Base-by-base conservation (phyloP, 2,888 invertebrate species). In the Ophonus ardosiacus region DNA sequence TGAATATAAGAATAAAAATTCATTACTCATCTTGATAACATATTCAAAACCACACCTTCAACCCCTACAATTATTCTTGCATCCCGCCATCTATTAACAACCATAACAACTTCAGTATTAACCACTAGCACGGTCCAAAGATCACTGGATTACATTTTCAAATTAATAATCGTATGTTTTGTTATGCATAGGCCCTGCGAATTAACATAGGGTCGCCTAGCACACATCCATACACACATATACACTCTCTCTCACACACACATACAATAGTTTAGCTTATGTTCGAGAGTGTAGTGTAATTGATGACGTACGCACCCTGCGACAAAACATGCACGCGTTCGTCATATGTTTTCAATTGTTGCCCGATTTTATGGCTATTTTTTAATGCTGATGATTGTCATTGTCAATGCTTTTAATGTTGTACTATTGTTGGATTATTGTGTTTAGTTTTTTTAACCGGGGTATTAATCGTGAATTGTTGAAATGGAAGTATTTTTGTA, bases 331-430 rank as follows among this genome's bases (percentile, higher is more conserved):
- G 78, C 85, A 85, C 85, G 85, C 85, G 85, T 80, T 71, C 71
- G 18, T 68, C 79, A 85, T 80, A 80, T 85, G 85, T 85, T 85
- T 71, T 68, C 85, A 79, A 85, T 85, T 85, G 85, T 85, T 56
- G 56, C 56, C 15, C 71, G 85, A 85, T 85, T 85, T 85, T 85
- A 85, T 85, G 85, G 85, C 57, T 76, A 85, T 85, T 85, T 85
- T 85, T 85, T 85, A 84, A 78, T 78, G 84, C 31, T 78, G 84
- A 71, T 82, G 81, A 31, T 31, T 31, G 31, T 31, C 31, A 78
- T 78, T 51, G 56, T 76, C 51, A 68, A 51, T 8, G 21, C 76
- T 40, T n/a, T 51, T 78, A 78, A 13, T 78, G 57, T n/a, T 78
- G 21, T 31, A 10, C 57, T 24, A 78, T 78, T 78, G 76, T 74